Conservation (phyloP, 2,888 invertebrate species). For the Amphipoea lucens region DNA sequence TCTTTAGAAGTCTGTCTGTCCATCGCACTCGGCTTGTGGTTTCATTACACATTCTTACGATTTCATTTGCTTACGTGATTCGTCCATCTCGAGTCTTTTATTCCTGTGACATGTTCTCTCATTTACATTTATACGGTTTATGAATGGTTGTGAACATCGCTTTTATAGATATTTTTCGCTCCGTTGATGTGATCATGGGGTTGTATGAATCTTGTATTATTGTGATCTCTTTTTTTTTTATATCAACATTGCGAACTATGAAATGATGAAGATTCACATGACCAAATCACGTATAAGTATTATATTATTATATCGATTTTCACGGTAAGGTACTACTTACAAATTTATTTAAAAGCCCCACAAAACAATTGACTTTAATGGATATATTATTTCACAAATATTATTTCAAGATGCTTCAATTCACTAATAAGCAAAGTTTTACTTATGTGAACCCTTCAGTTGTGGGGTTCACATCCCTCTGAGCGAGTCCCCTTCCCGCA, state of each 20-base stretch:
- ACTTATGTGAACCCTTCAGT: constrained; percentile 55
- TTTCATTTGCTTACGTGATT: constrained; percentile 66
- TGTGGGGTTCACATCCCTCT: constrained; percentile 54
- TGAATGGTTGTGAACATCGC: constrained; percentile 41
- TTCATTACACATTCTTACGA: constrained; percentile 64
- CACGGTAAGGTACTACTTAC: neutral
- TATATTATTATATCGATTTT: neutral
- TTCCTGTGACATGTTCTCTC: constrained; percentile 56
- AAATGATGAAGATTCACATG: neutral
- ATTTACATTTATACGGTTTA: constrained; percentile 67
- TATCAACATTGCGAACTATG: neutral
- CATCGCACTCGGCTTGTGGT: constrained; percentile 45
- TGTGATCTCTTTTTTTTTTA: constrained; percentile 9
- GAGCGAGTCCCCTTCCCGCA: constrained; percentile 47
- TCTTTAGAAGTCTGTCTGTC: constrained; percentile 48
- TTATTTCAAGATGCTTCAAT: constrained; percentile 48
- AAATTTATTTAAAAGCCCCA: neutral
- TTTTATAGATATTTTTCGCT: constrained; percentile 27
- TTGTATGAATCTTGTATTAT: constrained; percentile 8
- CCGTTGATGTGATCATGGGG: constrained; percentile 28
- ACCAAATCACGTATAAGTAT: neutral
- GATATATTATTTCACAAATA: constrained; percentile 42
- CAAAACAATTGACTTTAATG: constrained; percentile 4
- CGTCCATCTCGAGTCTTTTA: constrained; percentile 63
- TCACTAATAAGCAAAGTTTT: constrained; percentile 62